Evolutionary conservation across 2,113 vertebrate species (phyloP), one percentile per base, ranked within the genome.

Genomic region (Heterotilapia buettikoferi): DNA sequence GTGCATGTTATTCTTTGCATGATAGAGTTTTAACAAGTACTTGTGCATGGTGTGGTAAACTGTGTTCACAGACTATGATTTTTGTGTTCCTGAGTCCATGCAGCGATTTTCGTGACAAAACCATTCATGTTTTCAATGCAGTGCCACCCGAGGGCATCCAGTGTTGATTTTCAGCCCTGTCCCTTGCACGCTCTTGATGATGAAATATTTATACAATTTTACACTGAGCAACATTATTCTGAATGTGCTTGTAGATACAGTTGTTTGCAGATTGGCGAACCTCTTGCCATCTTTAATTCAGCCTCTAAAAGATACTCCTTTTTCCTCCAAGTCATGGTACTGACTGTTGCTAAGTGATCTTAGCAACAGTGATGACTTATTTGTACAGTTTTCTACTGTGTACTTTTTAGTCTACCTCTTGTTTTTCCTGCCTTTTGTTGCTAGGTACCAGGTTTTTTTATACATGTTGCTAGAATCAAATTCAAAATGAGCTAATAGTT

Each of bases 151-250:
- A 38, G 33, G 3, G 1, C 63, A 71, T 71, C 11, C 66, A 43
- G 0, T 43, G n/a, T 24, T 43, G 36, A 43, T 43, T 68, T 68
- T 68, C 63, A 68, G 1, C 6, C 36, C 21, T 68, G 11, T 68
- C 63, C 19, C 66, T 43, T 71, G 36, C 38, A 16, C 21, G 1
- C 38, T 71, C 1, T 71, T 43, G 21, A 16, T 0, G 7, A 43
- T 16, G 38, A 73, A 45, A 73, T 45, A 73, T 43, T 73, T 43
- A 26, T 9, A 18, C 12, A 71, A 24, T 71, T 71, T 73, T 26
- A 45, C 5, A 24, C 11, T 6, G 38, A 73, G 66, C 12, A 45
- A 16, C 38, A 43, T 66, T 66, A 43, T 66, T 66, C 4, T 21
- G 33, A 38, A 38, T 66, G 10, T 38, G 19, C 19, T 21, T 66